Evolutionary conservation across 1,140 invertebrate genomes (phyloP).

Genomic region (Drosophila albomicans): DNA sequence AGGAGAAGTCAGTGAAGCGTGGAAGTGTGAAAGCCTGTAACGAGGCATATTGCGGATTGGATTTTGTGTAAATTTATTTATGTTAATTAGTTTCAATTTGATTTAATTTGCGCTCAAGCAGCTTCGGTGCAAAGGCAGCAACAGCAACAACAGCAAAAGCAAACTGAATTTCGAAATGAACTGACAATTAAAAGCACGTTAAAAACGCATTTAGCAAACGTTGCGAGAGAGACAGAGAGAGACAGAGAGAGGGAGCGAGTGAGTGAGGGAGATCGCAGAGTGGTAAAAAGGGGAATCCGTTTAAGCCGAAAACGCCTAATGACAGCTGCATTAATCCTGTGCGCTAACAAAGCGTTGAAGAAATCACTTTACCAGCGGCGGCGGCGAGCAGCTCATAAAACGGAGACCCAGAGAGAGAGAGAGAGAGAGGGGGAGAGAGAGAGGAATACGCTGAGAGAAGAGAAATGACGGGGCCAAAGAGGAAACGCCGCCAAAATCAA

Average conservation of each 20-base stretch:
- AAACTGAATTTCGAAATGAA: conserved; percentile 39
- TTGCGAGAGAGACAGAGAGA: not conserved
- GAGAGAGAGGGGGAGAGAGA: not conserved
- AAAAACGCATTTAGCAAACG: conserved; percentile 83
- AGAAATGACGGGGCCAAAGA: conserved; percentile 21
- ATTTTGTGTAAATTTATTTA: conserved; percentile 84
- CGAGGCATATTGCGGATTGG: conserved; percentile 80
- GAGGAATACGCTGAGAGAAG: not conserved
- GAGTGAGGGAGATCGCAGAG: not conserved
- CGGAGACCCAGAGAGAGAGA: conserved; percentile 19
- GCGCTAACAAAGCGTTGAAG: conserved; percentile 84
- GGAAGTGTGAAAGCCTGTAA: conserved; percentile 79
- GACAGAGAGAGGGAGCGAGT: not conserved
- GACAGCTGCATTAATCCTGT: conserved; percentile 82
- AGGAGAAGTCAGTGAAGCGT: conserved; percentile 62
- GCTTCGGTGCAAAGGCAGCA: conserved; percentile 2
- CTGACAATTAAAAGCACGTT: conserved; percentile 84
- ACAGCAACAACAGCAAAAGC: not conserved
- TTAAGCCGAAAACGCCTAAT: conserved; percentile 82
- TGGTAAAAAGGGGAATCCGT: conserved; percentile 50
- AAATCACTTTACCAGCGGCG: conserved; percentile 84
- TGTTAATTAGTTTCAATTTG: conserved; percentile 83
- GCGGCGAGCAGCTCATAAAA: conserved; percentile 59
- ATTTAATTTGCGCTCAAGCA: conserved; percentile 72
- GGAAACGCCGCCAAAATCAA: conserved; percentile 50